These are phyloP conservation scores for Antheraea pernyi DNA, from an alignment of 1,140 invertebrate species.

Conservation along the genomic window DNA sequence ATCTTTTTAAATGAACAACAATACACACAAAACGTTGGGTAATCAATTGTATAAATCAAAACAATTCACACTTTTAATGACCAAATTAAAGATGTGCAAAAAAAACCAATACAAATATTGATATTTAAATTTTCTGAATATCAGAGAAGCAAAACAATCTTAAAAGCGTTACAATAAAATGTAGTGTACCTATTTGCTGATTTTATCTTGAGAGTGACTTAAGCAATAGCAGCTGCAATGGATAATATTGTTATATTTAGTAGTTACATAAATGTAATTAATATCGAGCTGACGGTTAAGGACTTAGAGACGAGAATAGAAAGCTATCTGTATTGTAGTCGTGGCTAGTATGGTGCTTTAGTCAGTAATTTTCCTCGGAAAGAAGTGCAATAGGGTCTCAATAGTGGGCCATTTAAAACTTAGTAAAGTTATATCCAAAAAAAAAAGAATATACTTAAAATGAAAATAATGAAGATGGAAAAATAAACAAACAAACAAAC, in stretches of 20 bases:
- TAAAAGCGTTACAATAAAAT: conserved; percentile 66
- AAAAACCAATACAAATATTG: neutral
- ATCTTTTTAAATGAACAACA: conserved; percentile 16
- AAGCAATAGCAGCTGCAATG: conserved; percentile 77
- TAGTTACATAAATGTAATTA: conserved; percentile 27
- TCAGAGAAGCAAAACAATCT: conserved; percentile 29
- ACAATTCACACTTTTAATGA: neutral
- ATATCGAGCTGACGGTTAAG: too few relatives aligned
- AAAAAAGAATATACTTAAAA: too few relatives aligned
- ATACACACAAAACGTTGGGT: conserved; percentile 21
- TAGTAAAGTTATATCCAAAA: too few relatives aligned
- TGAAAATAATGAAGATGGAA: too few relatives aligned
- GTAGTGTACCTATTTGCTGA: conserved; percentile 71
- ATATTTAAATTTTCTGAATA: neutral
- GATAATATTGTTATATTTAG: conserved; percentile 57
- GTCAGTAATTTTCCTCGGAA: too few relatives aligned
- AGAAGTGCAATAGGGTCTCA: too few relatives aligned
- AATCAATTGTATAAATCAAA: neutral
- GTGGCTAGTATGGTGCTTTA: too few relatives aligned
- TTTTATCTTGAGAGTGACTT: conserved; percentile 73
- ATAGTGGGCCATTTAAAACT: too few relatives aligned
- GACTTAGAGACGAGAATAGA: too few relatives aligned
- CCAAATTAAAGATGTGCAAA: neutral
- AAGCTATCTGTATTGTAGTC: too few relatives aligned
- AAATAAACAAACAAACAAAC: too few relatives aligned